These are phyloP conservation scores for Tachysurus fulvidraco DNA, from an alignment of 2,113 vertebrate genomes.

Conservation along the genomic window DNA sequence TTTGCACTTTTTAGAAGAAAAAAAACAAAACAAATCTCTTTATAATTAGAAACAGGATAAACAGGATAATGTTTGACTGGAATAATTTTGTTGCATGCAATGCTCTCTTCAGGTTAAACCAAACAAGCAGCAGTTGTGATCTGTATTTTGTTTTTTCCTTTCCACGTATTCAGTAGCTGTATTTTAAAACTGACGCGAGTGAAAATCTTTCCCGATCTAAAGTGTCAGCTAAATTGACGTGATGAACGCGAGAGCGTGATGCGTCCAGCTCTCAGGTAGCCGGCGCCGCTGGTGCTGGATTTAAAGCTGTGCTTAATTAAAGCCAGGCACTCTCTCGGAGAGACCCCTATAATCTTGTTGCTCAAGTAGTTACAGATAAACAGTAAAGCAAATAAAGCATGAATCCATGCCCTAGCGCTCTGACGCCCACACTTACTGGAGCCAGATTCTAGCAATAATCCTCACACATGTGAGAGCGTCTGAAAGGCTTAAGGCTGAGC, in stretches of 20 bases:
- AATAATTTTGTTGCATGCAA: not conserved
- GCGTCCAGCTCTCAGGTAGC: not conserved
- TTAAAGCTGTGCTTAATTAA: not conserved
- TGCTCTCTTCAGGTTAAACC: not conserved
- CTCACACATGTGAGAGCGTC: not conserved
- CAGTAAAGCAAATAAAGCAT: not conserved
- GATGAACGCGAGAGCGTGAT: not conserved
- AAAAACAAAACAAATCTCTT: not conserved
- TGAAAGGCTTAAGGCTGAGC: not conserved
- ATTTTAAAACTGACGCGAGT: not conserved
- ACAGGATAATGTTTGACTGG: not conserved
- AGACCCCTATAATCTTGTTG: constrained; percentile 1
- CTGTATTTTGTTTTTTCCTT: not conserved
- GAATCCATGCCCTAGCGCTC: constrained; percentile 3
- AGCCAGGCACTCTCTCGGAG: not conserved
- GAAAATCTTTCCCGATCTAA: not conserved
- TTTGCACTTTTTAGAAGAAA: not conserved
- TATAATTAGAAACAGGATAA: not conserved
- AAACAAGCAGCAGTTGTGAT: not conserved
- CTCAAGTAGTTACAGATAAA: not conserved
- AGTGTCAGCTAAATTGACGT: too few species aligned
- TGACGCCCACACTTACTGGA: not conserved
- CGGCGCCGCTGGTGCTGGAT: not conserved
- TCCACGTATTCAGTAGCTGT: not conserved
- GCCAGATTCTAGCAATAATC: constrained; percentile 3